A percentile compares a stretch with the other conserved stretches of the same genome.
Conservation (phyloP, 1,140 invertebrate genomes). For the Pseudomyrmex flavicornis region DNA sequence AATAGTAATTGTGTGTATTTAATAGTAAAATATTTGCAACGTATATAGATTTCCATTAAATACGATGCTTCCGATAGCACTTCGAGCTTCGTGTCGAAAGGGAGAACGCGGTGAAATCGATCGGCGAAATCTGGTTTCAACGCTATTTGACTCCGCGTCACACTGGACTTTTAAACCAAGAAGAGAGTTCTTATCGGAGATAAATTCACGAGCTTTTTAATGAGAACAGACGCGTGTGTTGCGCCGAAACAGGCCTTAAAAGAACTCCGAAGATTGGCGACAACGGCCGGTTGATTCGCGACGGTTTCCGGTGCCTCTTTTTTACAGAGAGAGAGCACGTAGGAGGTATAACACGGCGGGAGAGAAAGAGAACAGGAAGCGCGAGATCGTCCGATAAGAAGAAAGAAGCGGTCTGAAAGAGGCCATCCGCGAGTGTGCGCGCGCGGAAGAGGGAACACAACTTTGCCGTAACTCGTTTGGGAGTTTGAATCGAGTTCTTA, state of each 20-base stretch:
- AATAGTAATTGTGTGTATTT: too few species aligned
- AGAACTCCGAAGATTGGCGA: conserved; percentile 20
- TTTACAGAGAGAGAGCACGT: conserved; percentile 33
- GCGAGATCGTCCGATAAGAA: conserved; percentile 68
- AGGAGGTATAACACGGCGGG: conserved; percentile 13
- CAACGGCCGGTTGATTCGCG: conserved; percentile 65
- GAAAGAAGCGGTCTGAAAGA: conserved; percentile 57
- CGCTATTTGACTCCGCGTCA: background rate
- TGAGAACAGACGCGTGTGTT: conserved; percentile 2
- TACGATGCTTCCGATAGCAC: background rate
- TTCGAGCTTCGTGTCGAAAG: background rate
- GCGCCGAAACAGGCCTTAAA: conserved; percentile 34
- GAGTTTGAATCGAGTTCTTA: conserved; percentile 75
- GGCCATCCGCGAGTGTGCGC: conserved; percentile 6
- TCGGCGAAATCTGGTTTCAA: conserved; percentile 4
- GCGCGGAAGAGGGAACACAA: conserved; percentile 61
- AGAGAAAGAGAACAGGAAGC: conserved; percentile 53
- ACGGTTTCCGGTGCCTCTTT: conserved; percentile 68
- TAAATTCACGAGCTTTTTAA: conserved; percentile 41
- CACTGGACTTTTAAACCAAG: background rate
- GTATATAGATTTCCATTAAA: background rate
- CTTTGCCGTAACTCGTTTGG: conserved; percentile 77
- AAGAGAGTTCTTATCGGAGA: conserved; percentile 22
- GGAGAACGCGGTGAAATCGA: background rate
- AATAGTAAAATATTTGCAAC: too few species aligned